phyloP scores from a whole-genome alignment of 1,140 invertebrate genomes.

The Hestina assimilis region DNA sequence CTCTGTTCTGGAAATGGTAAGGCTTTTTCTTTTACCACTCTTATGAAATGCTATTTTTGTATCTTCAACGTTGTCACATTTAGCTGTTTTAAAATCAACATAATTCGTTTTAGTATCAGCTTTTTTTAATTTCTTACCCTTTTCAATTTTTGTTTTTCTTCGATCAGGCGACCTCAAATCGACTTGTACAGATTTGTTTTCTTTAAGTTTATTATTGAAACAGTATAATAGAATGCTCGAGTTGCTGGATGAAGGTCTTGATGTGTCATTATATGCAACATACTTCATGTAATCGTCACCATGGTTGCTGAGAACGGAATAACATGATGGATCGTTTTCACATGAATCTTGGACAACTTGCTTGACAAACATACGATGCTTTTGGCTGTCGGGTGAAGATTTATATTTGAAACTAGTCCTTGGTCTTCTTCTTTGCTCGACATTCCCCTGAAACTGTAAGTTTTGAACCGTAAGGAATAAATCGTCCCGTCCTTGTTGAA shows the following conservation, averaged over 20 bases:
- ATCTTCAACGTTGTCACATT: constrained; percentile 31
- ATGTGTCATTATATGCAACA: constrained; percentile 44
- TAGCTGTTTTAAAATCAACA: constrained; percentile 23
- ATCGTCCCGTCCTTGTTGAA: constrained; percentile 33
- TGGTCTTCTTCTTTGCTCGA: constrained; percentile 46
- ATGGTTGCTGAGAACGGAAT: constrained; percentile 52
- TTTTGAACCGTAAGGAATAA: constrained; percentile 62
- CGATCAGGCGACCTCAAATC: constrained; percentile 25
- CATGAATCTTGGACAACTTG: constrained; percentile 49
- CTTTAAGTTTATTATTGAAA: constrained; percentile 27
- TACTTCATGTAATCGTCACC: constrained; percentile 67
- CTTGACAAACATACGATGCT: constrained; percentile 68
- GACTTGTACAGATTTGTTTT: constrained; percentile 44
- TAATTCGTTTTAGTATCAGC: constrained; percentile 23
- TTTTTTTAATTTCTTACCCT: constrained; percentile 23
- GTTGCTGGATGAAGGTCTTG: constrained; percentile 47
- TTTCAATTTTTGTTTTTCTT: constrained; percentile 27
- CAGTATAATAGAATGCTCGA: constrained; percentile 44
- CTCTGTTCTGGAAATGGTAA: constrained; percentile 67
- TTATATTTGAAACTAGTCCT: constrained; percentile 65
- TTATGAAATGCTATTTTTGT: constrained; percentile 60
- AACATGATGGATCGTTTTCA: constrained; percentile 33
- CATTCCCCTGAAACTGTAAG: constrained; percentile 56
- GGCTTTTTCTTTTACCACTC: constrained; percentile 65
- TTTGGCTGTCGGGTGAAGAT: constrained; percentile 36